Evolutionary conservation across 1,140 invertebrate genomes (phyloP).

Genomic region (Eciton burchellii): DNA sequence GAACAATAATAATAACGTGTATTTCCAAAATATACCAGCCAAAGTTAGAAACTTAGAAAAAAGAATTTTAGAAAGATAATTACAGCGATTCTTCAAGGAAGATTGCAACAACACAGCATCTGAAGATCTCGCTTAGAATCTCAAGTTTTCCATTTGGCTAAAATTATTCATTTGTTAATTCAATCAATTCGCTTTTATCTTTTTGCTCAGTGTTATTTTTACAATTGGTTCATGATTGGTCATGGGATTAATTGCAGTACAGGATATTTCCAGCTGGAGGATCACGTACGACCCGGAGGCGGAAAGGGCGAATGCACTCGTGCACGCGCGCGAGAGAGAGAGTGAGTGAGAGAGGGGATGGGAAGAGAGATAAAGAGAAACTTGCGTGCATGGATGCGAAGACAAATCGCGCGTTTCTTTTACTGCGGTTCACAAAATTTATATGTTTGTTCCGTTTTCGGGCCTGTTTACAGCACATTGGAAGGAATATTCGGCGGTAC

Average conservation of each 20-base stretch:
- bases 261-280: slow-evolving; percentile 24
- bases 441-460: slow-evolving; percentile 46
- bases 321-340: too few species aligned
- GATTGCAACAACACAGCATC: slow-evolving; percentile 3
- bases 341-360: slow-evolving; percentile 4
- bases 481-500: slow-evolving; percentile 13
- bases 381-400: slow-evolving; percentile 30
- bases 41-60: background rate
- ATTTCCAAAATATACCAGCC: background rate
- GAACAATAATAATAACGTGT: slow-evolving; percentile 18
- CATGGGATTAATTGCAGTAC: slow-evolving; percentile 13
- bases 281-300: slow-evolving; percentile 9
- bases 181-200: background rate
- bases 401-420: background rate
- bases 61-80: background rate
- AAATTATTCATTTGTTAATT: slow-evolving; percentile 13
- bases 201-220: background rate
- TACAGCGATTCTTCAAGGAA: slow-evolving; percentile 11
- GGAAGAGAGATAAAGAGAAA: background rate
- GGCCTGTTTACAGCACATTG: slow-evolving; percentile 52
- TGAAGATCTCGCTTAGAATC: slow-evolving; percentile 3
- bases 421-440: slow-evolving; percentile 20
- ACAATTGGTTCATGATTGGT: background rate
- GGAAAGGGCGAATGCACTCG: too few species aligned
- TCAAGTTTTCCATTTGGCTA: background rate